A percentile compares a stretch with the other conserved stretches of the same genome.
Evolutionary conservation across 2,888 invertebrate genomes (phyloP).

Genomic region (Hydrotaea cyrtoneurina): DNA sequence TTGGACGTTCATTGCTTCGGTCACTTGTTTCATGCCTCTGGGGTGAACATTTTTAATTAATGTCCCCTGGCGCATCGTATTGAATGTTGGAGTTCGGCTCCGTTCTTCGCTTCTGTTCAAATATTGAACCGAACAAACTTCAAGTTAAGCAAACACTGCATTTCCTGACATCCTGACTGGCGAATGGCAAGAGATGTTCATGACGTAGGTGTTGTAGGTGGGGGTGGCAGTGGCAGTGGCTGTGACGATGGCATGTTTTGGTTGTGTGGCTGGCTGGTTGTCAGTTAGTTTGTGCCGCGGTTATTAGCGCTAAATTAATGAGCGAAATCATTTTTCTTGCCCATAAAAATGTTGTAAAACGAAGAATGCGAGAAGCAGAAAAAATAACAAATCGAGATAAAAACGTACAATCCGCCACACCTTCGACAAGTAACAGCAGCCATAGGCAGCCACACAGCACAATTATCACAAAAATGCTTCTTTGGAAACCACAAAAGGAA

Average conservation of each 20-base stretch:
- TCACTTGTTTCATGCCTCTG: slow-evolving; percentile 37
- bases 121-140: slow-evolving; percentile 32
- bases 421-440: neutral
- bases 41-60: slow-evolving; percentile 52
- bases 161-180: slow-evolving; percentile 5
- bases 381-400: slow-evolving; percentile 23
- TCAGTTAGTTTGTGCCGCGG: slow-evolving; percentile 34
- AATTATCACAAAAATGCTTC: slow-evolving; percentile 16
- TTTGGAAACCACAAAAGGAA: slow-evolving; percentile 43
- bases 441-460: neutral
- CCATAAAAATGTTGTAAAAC: slow-evolving; percentile 46
- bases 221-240: neutral
- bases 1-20: slow-evolving; percentile 6
- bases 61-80: slow-evolving; percentile 36
- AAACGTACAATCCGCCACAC: neutral
- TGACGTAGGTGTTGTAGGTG: neutral
- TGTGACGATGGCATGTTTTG: neutral
- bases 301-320: slow-evolving; percentile 58
- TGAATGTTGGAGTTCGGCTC: slow-evolving; percentile 33
- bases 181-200: neutral
- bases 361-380: slow-evolving; percentile 23
- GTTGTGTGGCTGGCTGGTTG: neutral
- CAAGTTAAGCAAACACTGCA: slow-evolving; percentile 30
- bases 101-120: neutral
- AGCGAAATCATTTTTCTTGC: slow-evolving; percentile 59